Base-by-base conservation (phyloP, 1,140 invertebrate genomes). In the Daktulosphaira vitifoliae region DNA sequence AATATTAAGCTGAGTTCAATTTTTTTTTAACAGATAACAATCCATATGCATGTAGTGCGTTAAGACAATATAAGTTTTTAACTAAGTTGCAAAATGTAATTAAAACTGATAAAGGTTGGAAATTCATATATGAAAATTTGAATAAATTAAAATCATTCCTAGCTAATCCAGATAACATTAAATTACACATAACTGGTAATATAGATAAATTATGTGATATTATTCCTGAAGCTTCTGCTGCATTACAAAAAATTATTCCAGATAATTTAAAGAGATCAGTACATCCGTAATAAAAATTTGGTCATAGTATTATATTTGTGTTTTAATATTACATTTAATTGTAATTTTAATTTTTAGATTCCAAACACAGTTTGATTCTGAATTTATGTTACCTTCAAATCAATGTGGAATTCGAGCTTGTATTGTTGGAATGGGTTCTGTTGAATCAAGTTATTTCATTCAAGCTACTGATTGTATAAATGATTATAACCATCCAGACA, bases 1-100 rank as follows among this genome's bases (percentile, higher is more conserved):
- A 50, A 16, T 9, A 11, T 23, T 18, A 11, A 16, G n/a, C n/a
- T n/a, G n/a, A n/a, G n/a, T n/a, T 7, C 18, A 46, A 53, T 66
- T 69, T 51, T 68, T 68, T 68, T 68, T 23, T 16, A 2, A 53
- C 75, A 83, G 87, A 88, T 65, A 88, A 82, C 70, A 93, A 92
- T 73, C 75, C 83, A 66, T 81, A 82, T 71, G 77, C 81, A 53
- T 79, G 79, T 49, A 85, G 83, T 56, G 80, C 90, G 66, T 72
- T 92, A 11, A 77, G 83, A 0, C 90, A 94, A 71, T 83, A 86
- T 46, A 82, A 82, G 53, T 92, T 93, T 72, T 77, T 94, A 6
- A 82, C 79, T 13, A 77, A 82, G 26, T 67, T 91, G 1, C 68
- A 86, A 1, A 77, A 82, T 49, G 76, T 77, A 65, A 71, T 91